phyloP scores from a whole-genome alignment of 2,888 invertebrate genomes.

The Selenia dentaria region DNA sequence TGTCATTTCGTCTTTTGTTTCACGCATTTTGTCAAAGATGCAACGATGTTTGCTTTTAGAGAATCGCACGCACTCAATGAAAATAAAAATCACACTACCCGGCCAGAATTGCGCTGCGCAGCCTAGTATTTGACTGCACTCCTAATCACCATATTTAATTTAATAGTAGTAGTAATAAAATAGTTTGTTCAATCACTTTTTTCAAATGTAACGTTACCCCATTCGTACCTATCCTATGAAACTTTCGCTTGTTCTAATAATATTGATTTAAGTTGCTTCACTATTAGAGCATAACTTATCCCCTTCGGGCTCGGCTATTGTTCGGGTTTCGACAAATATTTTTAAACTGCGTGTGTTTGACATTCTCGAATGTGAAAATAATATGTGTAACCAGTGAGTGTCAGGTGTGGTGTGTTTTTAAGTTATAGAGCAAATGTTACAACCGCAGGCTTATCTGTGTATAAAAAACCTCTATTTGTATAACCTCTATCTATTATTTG shows the following conservation, averaged over 20 bases:
- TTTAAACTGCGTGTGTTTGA: slow-evolving; percentile 46
- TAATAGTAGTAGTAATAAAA: no score
- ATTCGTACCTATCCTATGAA: slow-evolving; percentile 49
- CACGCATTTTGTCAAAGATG: no score
- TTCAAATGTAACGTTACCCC: slow-evolving; percentile 19
- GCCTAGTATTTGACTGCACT: no score
- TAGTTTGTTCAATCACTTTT: no score
- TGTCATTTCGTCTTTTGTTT: no score
- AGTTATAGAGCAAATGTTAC: slow-evolving; percentile 14
- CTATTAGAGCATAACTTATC: slow-evolving; percentile 53
- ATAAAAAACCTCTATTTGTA: no score
- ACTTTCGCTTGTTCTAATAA: slow-evolving; percentile 64
- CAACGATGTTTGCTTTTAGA: no score
- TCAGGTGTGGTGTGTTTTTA: slow-evolving; percentile 81
- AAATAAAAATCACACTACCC: no score
- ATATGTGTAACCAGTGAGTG: slow-evolving; percentile 44
- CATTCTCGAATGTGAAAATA: slow-evolving; percentile 47
- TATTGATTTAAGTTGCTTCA: slow-evolving; percentile 61
- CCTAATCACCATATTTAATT: no score
- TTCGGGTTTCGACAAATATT: slow-evolving; percentile 50
- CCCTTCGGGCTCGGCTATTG: slow-evolving; percentile 41
- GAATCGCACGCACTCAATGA: no score
- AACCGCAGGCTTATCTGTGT: slow-evolving; percentile 1
- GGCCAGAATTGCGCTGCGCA: no score
- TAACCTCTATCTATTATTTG: no score